A percentile compares a stretch with the other conserved stretches of the same genome.
Evolutionary conservation across 2,113 vertebrate genomes (phyloP).

Genomic region (Nesoenas mayeri): DNA sequence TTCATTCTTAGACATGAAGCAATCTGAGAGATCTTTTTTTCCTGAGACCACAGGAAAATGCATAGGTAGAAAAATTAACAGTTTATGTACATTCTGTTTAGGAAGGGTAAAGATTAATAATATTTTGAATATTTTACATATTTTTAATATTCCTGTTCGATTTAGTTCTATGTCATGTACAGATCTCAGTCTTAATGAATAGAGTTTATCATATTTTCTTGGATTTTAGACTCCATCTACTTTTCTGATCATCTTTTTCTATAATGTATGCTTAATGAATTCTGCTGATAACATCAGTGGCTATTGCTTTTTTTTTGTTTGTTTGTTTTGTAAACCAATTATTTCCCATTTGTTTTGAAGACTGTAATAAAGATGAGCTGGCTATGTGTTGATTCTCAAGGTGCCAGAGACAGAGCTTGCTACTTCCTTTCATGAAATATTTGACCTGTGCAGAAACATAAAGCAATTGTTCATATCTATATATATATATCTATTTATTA

Average conservation of each 20-base stretch:
- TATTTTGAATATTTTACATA: background rate
- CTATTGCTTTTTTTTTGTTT: background rate
- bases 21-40: background rate
- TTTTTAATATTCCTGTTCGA: background rate
- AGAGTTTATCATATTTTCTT: background rate
- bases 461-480: background rate
- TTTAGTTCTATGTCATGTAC: background rate
- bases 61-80: background rate
- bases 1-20: background rate
- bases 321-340: background rate
- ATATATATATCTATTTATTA: too few relatives aligned
- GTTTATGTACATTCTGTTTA: background rate
- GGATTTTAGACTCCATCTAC: background rate
- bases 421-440: background rate
- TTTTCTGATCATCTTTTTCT: background rate
- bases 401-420: background rate
- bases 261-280: background rate
- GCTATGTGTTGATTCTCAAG: background rate
- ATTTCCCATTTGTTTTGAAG: background rate
- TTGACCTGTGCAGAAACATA: background rate
- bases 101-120: background rate
- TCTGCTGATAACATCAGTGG: background rate
- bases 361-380: background rate
- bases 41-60: background rate
- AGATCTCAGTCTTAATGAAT: background rate